Evolutionary conservation across 2,797 vertebrate genomes (phyloP).

Genomic region (Antennarius maculatus): DNA sequence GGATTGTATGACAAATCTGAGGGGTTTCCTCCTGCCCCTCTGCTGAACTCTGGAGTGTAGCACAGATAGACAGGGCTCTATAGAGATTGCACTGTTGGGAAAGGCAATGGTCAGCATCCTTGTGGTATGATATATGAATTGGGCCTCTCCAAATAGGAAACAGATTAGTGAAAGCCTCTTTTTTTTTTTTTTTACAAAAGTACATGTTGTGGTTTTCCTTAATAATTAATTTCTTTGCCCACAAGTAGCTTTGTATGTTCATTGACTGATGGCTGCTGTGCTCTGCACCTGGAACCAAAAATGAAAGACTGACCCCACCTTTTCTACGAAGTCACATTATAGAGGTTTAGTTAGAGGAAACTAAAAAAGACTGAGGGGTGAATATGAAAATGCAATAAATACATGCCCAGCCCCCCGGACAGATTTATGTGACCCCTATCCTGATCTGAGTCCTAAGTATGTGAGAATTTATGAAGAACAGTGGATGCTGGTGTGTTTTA

Average conservation of each 20-base stretch:
- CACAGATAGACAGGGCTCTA: slow-evolving; percentile 28
- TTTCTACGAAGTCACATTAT: background rate
- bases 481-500: slow-evolving; percentile 5
- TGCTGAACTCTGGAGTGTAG: slow-evolving; percentile 32
- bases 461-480: background rate
- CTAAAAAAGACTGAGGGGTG: background rate
- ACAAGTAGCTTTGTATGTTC: background rate
- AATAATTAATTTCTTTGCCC: background rate
- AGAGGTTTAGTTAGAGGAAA: slow-evolving; percentile 2
- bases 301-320: background rate
- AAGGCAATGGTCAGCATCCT: slow-evolving; percentile 28
- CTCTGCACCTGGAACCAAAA: background rate
- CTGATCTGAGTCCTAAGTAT: background rate
- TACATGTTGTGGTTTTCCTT: slow-evolving; percentile 10
- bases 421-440: background rate
- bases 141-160: slow-evolving; percentile 28
- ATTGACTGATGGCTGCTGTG: background rate
- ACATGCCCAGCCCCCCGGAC: too few relatives aligned
- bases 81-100: slow-evolving; percentile 46
- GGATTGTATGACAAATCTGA: slow-evolving; percentile 41
- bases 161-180: slow-evolving; percentile 26
- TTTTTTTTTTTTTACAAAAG: slow-evolving; percentile 14
- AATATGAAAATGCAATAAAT: slow-evolving; percentile 1
- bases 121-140: slow-evolving; percentile 30
- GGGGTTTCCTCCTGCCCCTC: slow-evolving; percentile 30